Evolutionary conservation across 2,888 invertebrate species (phyloP).

Genomic region (Sarcophaga variegata): DNA sequence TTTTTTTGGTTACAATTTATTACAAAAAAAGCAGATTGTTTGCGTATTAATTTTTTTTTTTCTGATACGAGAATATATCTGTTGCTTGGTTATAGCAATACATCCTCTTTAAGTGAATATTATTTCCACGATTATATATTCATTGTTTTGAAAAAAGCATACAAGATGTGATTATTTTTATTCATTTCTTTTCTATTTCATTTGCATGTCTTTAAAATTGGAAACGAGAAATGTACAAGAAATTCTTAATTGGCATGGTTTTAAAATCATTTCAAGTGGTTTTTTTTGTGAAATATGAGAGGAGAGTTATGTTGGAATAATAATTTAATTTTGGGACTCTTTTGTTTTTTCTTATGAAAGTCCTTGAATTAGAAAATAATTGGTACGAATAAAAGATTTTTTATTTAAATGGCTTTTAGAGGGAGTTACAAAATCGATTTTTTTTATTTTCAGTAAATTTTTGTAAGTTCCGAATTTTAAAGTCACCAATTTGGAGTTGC

Average conservation of each 20-base stretch:
- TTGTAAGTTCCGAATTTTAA: no score
- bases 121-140: constrained; percentile 36
- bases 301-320: not conserved
- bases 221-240: not conserved
- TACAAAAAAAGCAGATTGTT: not conserved
- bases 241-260: constrained; percentile 63
- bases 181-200: not conserved
- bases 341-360: no score
- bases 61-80: not conserved
- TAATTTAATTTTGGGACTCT: not conserved
- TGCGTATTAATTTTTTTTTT: not conserved
- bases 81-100: constrained; percentile 21
- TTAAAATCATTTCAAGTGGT: constrained; percentile 51
- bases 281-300: constrained; percentile 10
- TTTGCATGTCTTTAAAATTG: not conserved
- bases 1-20: not conserved
- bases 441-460: no score
- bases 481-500: no score
- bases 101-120: not conserved
- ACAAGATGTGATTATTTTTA: constrained; percentile 25
- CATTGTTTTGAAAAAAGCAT: constrained; percentile 19
- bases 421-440: no score
- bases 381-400: no score
- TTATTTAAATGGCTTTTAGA: no score
- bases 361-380: no score